Evolutionary conservation across 2,888 invertebrate genomes (phyloP).

Genomic region (Parasteatoda lunata): DNA sequence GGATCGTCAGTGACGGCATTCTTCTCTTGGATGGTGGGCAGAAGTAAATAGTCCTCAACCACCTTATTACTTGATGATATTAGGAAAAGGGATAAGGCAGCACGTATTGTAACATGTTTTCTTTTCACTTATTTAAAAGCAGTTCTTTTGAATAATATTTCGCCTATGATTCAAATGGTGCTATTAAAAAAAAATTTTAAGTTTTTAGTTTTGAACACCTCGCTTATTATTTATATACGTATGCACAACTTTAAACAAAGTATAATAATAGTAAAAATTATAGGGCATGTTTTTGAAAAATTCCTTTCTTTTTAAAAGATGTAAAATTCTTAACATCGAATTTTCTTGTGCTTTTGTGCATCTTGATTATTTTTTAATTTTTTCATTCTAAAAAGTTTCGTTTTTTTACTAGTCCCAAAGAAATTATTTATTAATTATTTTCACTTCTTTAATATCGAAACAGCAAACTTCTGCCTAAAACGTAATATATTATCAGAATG

Average conservation of each 20-base stretch:
- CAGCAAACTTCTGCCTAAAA: no score
- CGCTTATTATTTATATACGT: background rate
- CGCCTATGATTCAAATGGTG: no score
- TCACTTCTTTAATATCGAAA: background rate
- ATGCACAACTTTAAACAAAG: background rate
- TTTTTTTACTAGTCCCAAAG: conserved; percentile 31
- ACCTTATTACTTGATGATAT: conserved; percentile 33
- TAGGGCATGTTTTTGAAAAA: background rate
- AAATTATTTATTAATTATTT: conserved; percentile 59
- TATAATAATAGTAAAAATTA: conserved; percentile 8
- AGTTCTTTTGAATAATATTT: background rate
- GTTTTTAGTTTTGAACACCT: no score
- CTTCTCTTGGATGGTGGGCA: background rate
- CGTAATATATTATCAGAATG: no score
- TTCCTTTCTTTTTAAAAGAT: conserved; percentile 12
- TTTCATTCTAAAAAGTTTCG: conserved; percentile 13
- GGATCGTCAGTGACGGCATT: background rate
- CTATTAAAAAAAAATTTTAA: no score
- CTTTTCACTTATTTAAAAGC: conserved; percentile 61
- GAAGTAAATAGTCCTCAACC: conserved; percentile 51
- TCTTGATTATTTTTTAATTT: conserved; percentile 9
- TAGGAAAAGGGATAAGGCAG: background rate
- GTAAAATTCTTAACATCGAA: conserved; percentile 61
- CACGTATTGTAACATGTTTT: conserved; percentile 32
- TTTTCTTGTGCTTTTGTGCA: conserved; percentile 32